Evolutionary conservation across 2,888 invertebrate genomes (phyloP).

Genomic region (Tortrix viridana): DNA sequence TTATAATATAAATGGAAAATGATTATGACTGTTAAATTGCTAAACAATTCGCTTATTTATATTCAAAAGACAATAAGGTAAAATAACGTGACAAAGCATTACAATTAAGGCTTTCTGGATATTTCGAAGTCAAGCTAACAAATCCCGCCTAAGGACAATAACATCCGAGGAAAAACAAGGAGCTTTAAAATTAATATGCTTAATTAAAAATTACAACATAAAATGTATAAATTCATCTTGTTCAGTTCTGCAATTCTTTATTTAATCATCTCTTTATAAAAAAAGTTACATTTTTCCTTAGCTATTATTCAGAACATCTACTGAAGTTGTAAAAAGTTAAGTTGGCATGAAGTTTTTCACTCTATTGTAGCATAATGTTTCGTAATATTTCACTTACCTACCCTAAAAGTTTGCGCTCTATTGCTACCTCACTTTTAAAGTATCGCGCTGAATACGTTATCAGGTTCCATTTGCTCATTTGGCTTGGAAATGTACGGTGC

Average conservation of each 20-base stretch:
- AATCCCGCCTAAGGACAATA: slow-evolving; percentile 1
- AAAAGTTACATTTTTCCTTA: background rate
- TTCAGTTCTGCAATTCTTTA: background rate
- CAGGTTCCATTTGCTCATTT: slow-evolving; percentile 24
- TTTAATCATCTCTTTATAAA: slow-evolving; percentile 2
- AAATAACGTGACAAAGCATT: slow-evolving; percentile 1
- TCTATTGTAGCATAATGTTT: slow-evolving; percentile 26
- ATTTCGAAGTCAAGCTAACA: slow-evolving; percentile 1
- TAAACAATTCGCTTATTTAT: too few species aligned
- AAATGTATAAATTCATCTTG: background rate
- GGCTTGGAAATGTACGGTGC: background rate
- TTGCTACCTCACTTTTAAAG: slow-evolving; percentile 11
- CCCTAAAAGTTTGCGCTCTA: slow-evolving; percentile 19
- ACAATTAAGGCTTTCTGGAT: slow-evolving; percentile 10
- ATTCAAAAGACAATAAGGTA: slow-evolving; percentile 5
- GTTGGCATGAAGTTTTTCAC: slow-evolving; percentile 20
- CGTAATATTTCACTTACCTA: slow-evolving; percentile 24
- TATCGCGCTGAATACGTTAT: slow-evolving; percentile 18
- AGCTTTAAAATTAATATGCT: too few species aligned
- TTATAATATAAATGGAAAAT: too few species aligned
- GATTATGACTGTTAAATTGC: too few species aligned
- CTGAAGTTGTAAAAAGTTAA: slow-evolving; percentile 8
- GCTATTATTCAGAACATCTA: slow-evolving; percentile 6
- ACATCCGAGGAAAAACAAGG: background rate
- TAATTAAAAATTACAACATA: too few species aligned